Base-by-base conservation (phyloP, 2,113 vertebrate species). In the Nematolebias whitei region DNA sequence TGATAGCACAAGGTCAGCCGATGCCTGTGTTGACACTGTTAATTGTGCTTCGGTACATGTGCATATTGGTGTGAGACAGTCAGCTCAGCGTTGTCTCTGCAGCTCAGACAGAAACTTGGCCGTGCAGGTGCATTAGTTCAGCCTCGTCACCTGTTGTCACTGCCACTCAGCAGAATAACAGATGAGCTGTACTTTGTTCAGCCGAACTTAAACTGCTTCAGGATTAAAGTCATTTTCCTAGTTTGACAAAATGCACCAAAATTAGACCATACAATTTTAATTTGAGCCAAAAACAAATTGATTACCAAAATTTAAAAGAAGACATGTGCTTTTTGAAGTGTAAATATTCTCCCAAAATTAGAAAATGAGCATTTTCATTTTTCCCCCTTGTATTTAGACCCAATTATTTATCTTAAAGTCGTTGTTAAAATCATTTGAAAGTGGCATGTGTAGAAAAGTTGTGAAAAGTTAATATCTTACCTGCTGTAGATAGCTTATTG, bases 21-120 rank as follows among this genome's bases (percentile, higher is more conserved):
- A 45, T 53, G 23, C 63, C 29, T 68, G 5, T 35, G 50, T 52
- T 22, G 38, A 32, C 13, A 5, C 19, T 39, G 29, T 49, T 48
- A 29, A 35, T 11, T 9, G 32, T 38, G 48, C 66, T 41, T 65
- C 4, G 58, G 55, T 43, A 12, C 9, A 26, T 55, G 64, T 26
- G 10, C 32, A 35, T 10, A 39, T 45, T 3, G 51, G 53, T 24
- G 49, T 29, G 29, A 35, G 40, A 22, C 56, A 43, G 70, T 68
- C 77, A 58, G 85, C 80, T 83, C 70, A 68, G 85, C 76, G 70
- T 32, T 70, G 76, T 79, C 76, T 75, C 61, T 61, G 57, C 72
- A 51, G 67, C 74, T 78, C 43, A 87, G 77, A 55, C 65, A 75
- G 63, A 44, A 64, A 14, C 58, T 68, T 19, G 47, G 52, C 68